Evolutionary conservation across 2,797 vertebrate genomes (phyloP), one percentile per base, ranked within the genome.

Genomic region (Ptychobarbus kaznakovi): DNA sequence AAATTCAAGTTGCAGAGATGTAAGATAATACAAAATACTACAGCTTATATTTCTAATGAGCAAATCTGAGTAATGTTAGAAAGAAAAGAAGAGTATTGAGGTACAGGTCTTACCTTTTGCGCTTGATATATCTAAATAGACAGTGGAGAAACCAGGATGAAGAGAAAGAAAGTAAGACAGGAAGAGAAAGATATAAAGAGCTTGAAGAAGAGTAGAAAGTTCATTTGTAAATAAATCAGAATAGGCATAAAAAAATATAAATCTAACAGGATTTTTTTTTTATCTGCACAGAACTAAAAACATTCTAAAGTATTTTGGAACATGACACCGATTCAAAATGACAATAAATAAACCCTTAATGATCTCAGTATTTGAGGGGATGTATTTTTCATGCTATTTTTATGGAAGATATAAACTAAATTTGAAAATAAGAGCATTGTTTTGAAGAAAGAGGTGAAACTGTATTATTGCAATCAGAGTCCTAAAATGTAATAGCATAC

Each of bases 51-150:
- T 68, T 78, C 11, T 40, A 75, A 46, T 76, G 13, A 25, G 6
- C 18, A 74, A 32, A 83, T 58, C 32, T 53, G 81, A 51, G 20
- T 38, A 80, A 35, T 80, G 28, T 18, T 28, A 80, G 20, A 70
- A 12, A 68, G 12, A 61, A 61, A 22, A 46, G 8, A 44, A 78
- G 73, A 25, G n/a, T 53, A 58, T 3, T 2, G 20, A 56, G 58
- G 70, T 86, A 83, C 76, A 82, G 66, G 61, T 92, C 94, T 89
- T 97, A 99, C 97, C 97, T 97, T 98, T 87, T 98, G 96, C 85
- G 96, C 95, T 90, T 97, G 96, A 92, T 96, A 97, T 90, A 98
- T 96, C 97, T 97, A 18, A 88, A 79, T 72, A n/a, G 77, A 40
- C 56, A 72, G 73, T 9, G 42, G 56, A 40, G 86, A 87, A 66